These are phyloP conservation scores for Alloscopus bannaensis DNA, from an alignment of 2,888 invertebrate genomes.

Conservation along the genomic window DNA sequence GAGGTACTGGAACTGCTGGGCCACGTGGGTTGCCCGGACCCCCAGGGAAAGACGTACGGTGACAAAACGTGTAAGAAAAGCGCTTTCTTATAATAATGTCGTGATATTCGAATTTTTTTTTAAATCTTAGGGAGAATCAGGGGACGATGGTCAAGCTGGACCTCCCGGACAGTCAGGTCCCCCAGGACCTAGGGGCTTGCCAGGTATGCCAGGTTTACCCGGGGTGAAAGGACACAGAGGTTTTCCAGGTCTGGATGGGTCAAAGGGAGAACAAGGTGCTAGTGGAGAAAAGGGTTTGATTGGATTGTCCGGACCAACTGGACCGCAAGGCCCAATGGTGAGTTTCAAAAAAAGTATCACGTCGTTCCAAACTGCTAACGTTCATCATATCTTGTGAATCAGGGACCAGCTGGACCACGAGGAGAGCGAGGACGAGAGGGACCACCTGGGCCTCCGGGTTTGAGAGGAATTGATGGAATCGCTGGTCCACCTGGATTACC, in stretches of 20 bases:
- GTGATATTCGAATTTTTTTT: conserved; percentile 3
- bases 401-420: conserved; percentile 87
- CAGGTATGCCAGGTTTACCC: conserved; percentile 85
- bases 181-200: conserved; percentile 84
- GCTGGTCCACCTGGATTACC: conserved; percentile 86
- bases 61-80: neutral
- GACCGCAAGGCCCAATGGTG: conserved; percentile 83
- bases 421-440: conserved; percentile 92
- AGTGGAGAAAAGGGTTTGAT: conserved; percentile 85
- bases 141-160: conserved; percentile 89
- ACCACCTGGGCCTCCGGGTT: conserved; percentile 84
- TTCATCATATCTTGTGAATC: no score
- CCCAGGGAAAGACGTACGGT: conserved; percentile 85
- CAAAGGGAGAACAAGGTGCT: conserved; percentile 87
- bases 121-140: conserved; percentile 81
- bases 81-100: neutral
- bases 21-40: conserved; percentile 83
- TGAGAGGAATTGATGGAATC: conserved; percentile 87
- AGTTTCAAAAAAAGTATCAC: conserved; percentile 72
- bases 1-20: conserved; percentile 77
- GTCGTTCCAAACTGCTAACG: neutral
- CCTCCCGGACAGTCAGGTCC: conserved; percentile 84
- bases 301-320: conserved; percentile 79
- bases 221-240: conserved; percentile 91
- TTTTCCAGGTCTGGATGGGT: conserved; percentile 86